phyloP scores from a whole-genome alignment of 1,140 invertebrate species.

The Pseudomyrmex pallidus region DNA sequence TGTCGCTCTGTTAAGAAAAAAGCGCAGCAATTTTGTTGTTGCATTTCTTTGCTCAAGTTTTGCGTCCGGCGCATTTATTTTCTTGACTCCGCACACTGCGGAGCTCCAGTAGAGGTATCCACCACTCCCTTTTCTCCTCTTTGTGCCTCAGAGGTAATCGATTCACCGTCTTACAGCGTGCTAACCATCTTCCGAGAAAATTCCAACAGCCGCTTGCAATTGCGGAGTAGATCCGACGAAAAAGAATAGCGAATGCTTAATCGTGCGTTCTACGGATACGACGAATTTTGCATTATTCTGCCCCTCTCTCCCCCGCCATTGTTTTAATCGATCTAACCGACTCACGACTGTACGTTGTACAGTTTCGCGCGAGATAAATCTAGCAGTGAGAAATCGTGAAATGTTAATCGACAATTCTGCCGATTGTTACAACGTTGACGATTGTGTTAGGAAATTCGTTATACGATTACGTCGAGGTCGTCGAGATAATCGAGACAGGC shows the following conservation, averaged over 20 bases:
- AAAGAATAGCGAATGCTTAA: conserved; percentile 72
- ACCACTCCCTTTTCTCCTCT: conserved; percentile 52
- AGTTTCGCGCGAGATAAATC: conserved; percentile 49
- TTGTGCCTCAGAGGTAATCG: conserved; percentile 82
- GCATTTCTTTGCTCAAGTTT: conserved; percentile 33
- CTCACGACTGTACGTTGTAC: conserved; percentile 31
- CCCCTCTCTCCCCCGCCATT: conserved; percentile 4
- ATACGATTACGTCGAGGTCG: not conserved
- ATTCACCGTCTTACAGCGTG: conserved; percentile 84
- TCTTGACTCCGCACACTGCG: conserved; percentile 16
- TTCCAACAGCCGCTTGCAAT: conserved; percentile 62
- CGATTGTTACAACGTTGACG: conserved; percentile 23
- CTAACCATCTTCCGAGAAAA: conserved; percentile 80
- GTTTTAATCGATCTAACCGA: conserved; percentile 53
- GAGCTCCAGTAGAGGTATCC: not conserved
- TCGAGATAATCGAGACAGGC: not conserved
- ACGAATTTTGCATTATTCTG: conserved; percentile 55
- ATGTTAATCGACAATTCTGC: conserved; percentile 53
- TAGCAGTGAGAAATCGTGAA: conserved; percentile 51
- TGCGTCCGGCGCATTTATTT: conserved; percentile 49
- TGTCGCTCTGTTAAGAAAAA: conserved; percentile 31
- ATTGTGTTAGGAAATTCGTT: conserved; percentile 29
- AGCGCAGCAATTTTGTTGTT: conserved; percentile 44
- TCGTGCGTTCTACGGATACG: conserved; percentile 65
- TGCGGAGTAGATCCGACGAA: conserved; percentile 62